Conservation (phyloP, 1,140 invertebrate species). For the Mamestra configurata region DNA sequence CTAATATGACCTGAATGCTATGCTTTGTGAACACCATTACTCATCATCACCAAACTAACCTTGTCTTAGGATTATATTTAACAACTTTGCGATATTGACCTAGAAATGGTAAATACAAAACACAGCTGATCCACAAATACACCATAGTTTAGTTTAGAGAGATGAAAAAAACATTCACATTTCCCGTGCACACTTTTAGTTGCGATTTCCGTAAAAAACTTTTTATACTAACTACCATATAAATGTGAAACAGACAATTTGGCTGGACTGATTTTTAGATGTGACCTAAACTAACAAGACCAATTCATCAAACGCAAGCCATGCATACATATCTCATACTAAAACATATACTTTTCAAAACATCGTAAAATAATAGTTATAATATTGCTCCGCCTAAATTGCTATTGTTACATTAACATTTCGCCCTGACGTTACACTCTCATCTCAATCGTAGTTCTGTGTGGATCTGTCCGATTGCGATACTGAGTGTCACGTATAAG, state of each 20-base stretch:
- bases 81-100: background rate
- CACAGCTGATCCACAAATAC: conserved; percentile 9
- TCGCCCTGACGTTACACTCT: conserved; percentile 10
- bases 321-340: conserved; percentile 36
- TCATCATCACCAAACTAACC: background rate
- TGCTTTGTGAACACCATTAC: background rate
- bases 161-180: conserved; percentile 7
- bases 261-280: conserved; percentile 14
- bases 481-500: conserved; percentile 1
- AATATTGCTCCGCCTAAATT: conserved; percentile 47
- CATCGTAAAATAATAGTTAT: conserved; percentile 31
- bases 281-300: conserved; percentile 14
- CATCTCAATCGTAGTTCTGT: background rate
- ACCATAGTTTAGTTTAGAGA: background rate
- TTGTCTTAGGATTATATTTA: background rate
- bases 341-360: conserved; percentile 38
- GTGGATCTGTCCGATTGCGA: background rate
- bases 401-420: conserved; percentile 55
- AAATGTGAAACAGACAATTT: conserved; percentile 15
- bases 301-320: conserved; percentile 35
- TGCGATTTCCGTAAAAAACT: conserved; percentile 19
- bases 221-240: conserved; percentile 18
- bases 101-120: conserved; percentile 11
- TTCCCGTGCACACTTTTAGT: conserved; percentile 22
- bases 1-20: background rate